Evolutionary conservation across 2,113 vertebrate genomes (phyloP), one percentile per base, ranked within the genome.

Genomic region (Bambusicola thoracicus): DNA sequence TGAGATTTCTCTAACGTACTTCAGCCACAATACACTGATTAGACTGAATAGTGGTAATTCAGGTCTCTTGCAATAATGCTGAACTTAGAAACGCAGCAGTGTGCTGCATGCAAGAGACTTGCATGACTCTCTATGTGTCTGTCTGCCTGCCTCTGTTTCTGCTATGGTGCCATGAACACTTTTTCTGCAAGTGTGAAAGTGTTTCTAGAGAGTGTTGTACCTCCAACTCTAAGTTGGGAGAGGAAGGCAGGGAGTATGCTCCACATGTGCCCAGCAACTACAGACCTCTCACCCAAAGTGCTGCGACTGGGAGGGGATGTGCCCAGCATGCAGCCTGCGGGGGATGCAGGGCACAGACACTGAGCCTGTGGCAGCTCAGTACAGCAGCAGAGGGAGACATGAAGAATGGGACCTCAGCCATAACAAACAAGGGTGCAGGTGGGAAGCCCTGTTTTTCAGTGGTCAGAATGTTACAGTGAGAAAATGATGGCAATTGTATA

Each of bases 301-400:
- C 55, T 32, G 43, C 21, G 18, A 2, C 8, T 14, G 18, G 9
- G 29, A 68, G 32, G 13, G 5, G 16, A 20, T 53, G 27, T 67
- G 15, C 19, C 40, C 24, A 6, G 21, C 0, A 0, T 2, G 1
- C 8, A 68, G 16, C 24, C 70, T 15, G 13, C 6, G 14, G 18
- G 56, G 38, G 38, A 51, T 6, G 13, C 0, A 18, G 4, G 24
- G 21, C 56, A 49, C 29, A 65, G 17, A 13, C 19, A 46, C 7
- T 1, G 1, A 72, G 46, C 48, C 21, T 55, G 19, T 3, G 13
- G 69, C 20, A 77, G 48, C 51, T 43, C 40, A 65, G 63, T 12
- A 21, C 20, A 41, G 63, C 36, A 38, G 24, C 59, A 38, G 24
- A 53, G 51, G 51, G 27, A 53, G 51, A 29, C 51, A 11, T 36